phyloP scores from a whole-genome alignment of 2,113 vertebrate genomes.

The Anas platyrhynchos region DNA sequence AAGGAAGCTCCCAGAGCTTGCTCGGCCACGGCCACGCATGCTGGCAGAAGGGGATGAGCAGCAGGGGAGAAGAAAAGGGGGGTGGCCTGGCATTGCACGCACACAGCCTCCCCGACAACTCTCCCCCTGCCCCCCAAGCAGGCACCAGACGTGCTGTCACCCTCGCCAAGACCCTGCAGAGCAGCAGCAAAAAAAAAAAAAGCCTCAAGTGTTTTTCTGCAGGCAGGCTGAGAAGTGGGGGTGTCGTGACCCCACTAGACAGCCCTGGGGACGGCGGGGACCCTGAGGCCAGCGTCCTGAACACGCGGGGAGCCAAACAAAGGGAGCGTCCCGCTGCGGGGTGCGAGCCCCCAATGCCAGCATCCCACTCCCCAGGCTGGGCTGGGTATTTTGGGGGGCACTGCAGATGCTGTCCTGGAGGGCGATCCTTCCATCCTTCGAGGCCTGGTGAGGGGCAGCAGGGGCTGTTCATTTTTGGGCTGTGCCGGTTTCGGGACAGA shows the following conservation, averaged over 20 bases:
- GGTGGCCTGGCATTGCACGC: too few species aligned
- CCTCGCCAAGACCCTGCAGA: background rate
- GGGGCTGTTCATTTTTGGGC: too few species aligned
- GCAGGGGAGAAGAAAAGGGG: background rate
- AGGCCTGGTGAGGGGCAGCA: background rate
- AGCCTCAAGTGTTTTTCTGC: fast-evolving
- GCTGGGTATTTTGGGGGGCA: fast-evolving
- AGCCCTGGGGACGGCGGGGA: fast-evolving
- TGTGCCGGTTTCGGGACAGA: too few species aligned
- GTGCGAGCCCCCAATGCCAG: fast-evolving
- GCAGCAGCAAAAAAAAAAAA: fast-evolving
- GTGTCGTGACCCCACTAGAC: background rate
- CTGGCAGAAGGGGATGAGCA: background rate
- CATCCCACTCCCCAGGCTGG: background rate
- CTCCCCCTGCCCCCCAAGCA: background rate
- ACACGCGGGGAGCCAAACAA: fast-evolving
- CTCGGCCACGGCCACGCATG: fast-evolving
- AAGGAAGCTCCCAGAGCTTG: background rate
- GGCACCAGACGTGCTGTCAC: fast-evolving
- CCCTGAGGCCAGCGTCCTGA: fast-evolving
- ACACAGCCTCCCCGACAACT: background rate
- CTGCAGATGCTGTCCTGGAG: background rate
- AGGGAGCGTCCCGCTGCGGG: background rate
- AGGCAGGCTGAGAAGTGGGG: background rate
- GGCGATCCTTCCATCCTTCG: background rate